These are phyloP conservation scores for Dendrolimus punctatus DNA, from an alignment of 1,140 invertebrate genomes.

Conservation along the genomic window DNA sequence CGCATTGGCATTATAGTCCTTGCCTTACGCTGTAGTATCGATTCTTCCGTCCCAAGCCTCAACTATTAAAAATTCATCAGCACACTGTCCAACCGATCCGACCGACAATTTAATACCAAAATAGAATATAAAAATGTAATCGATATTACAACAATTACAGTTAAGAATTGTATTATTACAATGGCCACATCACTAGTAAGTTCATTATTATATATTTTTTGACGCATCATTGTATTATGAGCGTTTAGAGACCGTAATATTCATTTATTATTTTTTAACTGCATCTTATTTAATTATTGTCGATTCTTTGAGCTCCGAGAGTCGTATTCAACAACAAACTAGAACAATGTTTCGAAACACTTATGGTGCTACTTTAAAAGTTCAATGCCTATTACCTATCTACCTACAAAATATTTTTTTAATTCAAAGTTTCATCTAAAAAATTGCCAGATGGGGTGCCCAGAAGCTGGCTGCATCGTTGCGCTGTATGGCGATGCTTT, in stretches of 20 bases:
- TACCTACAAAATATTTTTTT: too few species aligned
- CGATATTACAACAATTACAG: constrained; percentile 12
- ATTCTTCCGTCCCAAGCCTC: constrained; percentile 62
- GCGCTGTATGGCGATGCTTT: too few species aligned
- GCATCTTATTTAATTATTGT: too few species aligned
- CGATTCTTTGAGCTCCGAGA: too few species aligned
- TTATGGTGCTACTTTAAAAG: too few species aligned
- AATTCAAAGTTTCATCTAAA: too few species aligned
- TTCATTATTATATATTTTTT: constrained; percentile 2
- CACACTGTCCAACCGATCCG: constrained; percentile 47
- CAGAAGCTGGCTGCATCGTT: too few species aligned
- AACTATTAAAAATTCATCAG: constrained; percentile 61
- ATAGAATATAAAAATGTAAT: constrained; percentile 18
- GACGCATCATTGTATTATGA: not conserved
- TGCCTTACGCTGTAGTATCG: constrained; percentile 50
- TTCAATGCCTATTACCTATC: too few species aligned
- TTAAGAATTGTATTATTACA: not conserved
- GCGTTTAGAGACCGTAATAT: not conserved
- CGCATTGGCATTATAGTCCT: constrained; percentile 23
- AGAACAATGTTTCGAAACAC: too few species aligned
- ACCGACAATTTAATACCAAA: constrained; percentile 26
- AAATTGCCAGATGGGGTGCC: too few species aligned
- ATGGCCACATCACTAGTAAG: not conserved
- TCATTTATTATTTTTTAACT: not conserved
- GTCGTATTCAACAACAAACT: too few species aligned